A percentile compares a stretch with the other conserved stretches of the same genome.
Evolutionary conservation across 1,140 invertebrate species (phyloP).

Genomic region (Psix sp.): DNA sequence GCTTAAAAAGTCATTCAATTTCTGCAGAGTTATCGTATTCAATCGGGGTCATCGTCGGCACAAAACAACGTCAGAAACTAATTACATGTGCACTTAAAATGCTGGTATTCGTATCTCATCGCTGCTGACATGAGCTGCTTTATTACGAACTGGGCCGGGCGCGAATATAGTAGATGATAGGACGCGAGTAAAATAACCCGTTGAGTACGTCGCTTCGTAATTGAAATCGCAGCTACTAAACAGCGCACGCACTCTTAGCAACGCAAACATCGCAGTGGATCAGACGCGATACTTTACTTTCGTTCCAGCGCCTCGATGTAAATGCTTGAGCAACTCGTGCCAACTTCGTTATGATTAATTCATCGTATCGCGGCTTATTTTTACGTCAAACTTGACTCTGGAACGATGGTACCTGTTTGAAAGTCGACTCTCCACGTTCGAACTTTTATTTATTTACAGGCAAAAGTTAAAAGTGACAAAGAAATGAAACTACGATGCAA

Average conservation of each 20-base stretch:
- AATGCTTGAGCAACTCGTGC: constrained; percentile 2
- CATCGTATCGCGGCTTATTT: no score
- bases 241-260: neutral
- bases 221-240: constrained; percentile 11
- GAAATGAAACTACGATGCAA: no score
- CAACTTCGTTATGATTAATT: no score
- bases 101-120: constrained; percentile 23
- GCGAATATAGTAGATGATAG: constrained; percentile 4
- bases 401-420: no score
- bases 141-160: constrained; percentile 4
- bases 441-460: no score
- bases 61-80: constrained; percentile 13
- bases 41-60: constrained; percentile 5
- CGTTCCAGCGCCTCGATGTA: no score
- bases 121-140: constrained; percentile 4
- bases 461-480: no score
- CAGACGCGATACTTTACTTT: no score
- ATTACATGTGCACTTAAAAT: constrained; percentile 12
- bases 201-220: neutral
- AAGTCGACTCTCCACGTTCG: no score
- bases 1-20: neutral
- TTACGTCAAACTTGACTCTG: no score
- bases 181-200: neutral
- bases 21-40: neutral
- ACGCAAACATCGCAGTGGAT: no score